Conservation (phyloP, 2,888 invertebrate genomes). For the Eristalis arbustorum region DNA sequence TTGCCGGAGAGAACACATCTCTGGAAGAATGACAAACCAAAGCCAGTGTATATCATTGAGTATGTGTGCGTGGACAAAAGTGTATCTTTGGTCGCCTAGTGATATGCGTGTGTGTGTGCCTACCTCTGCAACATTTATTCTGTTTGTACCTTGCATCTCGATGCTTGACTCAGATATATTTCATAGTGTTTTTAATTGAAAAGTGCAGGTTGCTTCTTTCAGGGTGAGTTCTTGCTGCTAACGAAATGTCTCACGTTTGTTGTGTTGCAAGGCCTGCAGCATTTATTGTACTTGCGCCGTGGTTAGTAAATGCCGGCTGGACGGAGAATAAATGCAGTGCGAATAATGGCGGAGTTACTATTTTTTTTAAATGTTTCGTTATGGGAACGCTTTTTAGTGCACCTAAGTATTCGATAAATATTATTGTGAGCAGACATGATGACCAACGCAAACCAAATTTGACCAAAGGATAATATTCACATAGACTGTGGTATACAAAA, state of each 20-base stretch:
- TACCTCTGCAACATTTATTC: constrained; percentile 48
- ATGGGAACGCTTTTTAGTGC: too few species aligned
- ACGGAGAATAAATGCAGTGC: not conserved
- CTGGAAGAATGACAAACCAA: constrained; percentile 54
- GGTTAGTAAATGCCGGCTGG: constrained; percentile 46
- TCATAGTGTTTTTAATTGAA: constrained; percentile 3
- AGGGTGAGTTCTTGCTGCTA: not conserved
- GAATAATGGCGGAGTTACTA: too few species aligned
- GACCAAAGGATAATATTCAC: too few species aligned
- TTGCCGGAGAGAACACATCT: constrained; percentile 64
- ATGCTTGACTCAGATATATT: not conserved
- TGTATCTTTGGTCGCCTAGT: constrained; percentile 10
- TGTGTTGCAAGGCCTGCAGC: constrained; percentile 41
- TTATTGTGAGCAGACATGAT: too few species aligned
- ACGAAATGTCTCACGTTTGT: not conserved
- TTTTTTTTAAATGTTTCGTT: not conserved
- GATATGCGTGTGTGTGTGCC: not conserved
- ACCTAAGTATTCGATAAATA: too few species aligned
- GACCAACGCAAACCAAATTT: too few species aligned
- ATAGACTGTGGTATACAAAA: too few species aligned
- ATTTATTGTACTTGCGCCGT: constrained; percentile 55
- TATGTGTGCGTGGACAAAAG: constrained; percentile 31
- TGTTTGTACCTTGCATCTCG: constrained; percentile 28
- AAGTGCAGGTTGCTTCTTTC: constrained; percentile 24
- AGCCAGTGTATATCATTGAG: constrained; percentile 42